Conservation (phyloP, 2,888 invertebrate genomes). For the Cryptocephalus primarius region DNA sequence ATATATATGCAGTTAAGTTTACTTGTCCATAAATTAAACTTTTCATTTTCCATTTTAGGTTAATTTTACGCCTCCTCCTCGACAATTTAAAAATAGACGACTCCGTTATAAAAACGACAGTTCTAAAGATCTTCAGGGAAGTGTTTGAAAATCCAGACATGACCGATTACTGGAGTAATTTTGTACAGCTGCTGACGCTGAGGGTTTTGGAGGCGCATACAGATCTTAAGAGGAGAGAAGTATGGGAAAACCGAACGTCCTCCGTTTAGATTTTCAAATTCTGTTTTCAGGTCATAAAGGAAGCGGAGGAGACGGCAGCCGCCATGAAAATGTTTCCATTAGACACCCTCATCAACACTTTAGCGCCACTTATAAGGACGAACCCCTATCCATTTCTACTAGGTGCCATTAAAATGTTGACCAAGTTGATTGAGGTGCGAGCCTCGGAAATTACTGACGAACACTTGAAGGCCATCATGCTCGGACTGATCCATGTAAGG, state of each 20-base stretch:
- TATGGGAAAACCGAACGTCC: constrained; percentile 15
- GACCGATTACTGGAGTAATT: constrained; percentile 71
- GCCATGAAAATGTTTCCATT: constrained; percentile 72
- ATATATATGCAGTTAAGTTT: background rate
- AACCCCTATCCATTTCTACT: constrained; percentile 79
- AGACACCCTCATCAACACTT: constrained; percentile 56
- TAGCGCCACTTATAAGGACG: constrained; percentile 76
- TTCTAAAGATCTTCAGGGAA: constrained; percentile 73
- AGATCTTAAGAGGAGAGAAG: constrained; percentile 51
- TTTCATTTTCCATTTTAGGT: constrained; percentile 34
- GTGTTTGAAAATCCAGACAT: constrained; percentile 70
- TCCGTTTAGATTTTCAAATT: background rate
- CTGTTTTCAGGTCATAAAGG: constrained; percentile 54
- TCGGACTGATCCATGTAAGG: constrained; percentile 72
- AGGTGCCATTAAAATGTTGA: constrained; percentile 86
- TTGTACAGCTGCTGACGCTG: constrained; percentile 82
- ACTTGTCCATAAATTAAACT: background rate
- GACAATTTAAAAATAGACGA: constrained; percentile 55
- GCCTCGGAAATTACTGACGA: constrained; percentile 61
- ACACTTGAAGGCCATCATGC: constrained; percentile 71
- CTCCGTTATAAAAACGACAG: constrained; percentile 57
- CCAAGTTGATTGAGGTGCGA: constrained; percentile 71
- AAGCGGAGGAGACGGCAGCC: constrained; percentile 66
- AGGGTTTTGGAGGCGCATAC: constrained; percentile 83
- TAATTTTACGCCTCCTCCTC: constrained; percentile 64